Evolutionary conservation across 2,113 vertebrate genomes (phyloP).

Genomic region (Sylvicapra grimmia): DNA sequence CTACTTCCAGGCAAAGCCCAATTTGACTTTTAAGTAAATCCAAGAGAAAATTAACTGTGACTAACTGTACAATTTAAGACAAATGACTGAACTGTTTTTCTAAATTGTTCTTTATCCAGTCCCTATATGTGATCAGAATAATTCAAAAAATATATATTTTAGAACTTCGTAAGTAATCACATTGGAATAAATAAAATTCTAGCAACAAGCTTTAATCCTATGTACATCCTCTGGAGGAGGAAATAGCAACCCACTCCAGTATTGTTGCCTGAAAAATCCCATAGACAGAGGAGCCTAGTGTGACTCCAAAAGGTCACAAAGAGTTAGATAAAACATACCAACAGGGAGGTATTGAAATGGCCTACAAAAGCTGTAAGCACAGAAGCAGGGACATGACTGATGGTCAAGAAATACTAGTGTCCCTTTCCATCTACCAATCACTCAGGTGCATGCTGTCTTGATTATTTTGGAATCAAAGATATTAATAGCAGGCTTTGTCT

Average conservation of each 20-base stretch:
- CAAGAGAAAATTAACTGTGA: not conserved
- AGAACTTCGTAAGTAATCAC: not conserved
- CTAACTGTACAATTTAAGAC: not conserved
- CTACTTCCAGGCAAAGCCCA: not conserved
- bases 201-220: not conserved
- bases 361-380: not conserved
- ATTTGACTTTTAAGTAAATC: not conserved
- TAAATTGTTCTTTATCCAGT: not conserved
- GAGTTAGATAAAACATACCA: not conserved
- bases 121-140: not conserved
- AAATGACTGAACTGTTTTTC: not conserved
- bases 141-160: not conserved
- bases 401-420: not conserved
- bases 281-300: not conserved
- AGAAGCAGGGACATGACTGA: not conserved
- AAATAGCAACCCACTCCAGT: not conserved
- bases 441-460: not conserved
- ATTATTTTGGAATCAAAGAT: not conserved
- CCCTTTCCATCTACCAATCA: not conserved
- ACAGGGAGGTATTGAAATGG: not conserved
- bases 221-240: not conserved
- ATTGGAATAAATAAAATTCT: not conserved
- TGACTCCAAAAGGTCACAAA: not conserved
- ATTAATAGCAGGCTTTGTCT: not conserved
- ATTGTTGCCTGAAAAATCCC: not conserved